phyloP scores from a whole-genome alignment of 2,113 vertebrate genomes.

The Tonatia bakeri region DNA sequence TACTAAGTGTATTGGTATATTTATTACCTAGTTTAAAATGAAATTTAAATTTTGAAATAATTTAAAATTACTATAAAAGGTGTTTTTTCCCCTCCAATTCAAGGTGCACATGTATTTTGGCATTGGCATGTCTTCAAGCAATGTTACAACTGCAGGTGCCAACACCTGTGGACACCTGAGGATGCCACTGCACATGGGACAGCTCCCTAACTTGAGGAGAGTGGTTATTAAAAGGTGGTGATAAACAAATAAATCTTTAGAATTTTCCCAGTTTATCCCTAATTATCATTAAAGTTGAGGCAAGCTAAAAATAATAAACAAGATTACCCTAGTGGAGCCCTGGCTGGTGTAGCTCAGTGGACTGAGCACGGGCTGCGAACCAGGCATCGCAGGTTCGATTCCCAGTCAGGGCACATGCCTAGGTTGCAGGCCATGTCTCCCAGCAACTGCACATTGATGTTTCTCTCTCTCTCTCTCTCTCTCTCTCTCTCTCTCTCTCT shows the following conservation, averaged over 20 bases:
- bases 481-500: too few species aligned
- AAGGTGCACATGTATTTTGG: slow-evolving; percentile 20
- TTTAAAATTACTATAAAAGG: neutral
- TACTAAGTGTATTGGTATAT: neutral
- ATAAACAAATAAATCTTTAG: neutral
- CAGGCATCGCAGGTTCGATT: too few species aligned
- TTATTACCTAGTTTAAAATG: neutral
- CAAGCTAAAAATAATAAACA: slow-evolving; percentile 23
- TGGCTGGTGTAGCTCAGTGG: too few species aligned
- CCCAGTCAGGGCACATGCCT: too few species aligned
- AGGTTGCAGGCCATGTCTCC: too few species aligned
- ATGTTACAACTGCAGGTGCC: neutral
- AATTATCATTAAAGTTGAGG: neutral
- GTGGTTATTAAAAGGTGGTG: neutral
- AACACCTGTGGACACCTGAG: neutral
- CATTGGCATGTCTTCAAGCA: neutral
- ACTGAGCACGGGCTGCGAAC: too few species aligned
- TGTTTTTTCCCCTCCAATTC: slow-evolving; percentile 19
- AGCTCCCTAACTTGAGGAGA: neutral
- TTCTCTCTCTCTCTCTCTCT: too few species aligned
- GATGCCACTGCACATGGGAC: neutral
- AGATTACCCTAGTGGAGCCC: neutral
- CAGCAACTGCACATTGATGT: too few species aligned
- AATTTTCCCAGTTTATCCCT: neutral
- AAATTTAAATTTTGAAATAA: slow-evolving; percentile 31